These are phyloP conservation scores for Aelia acuminata DNA, from an alignment of 2,888 invertebrate genomes.

Conservation along the genomic window DNA sequence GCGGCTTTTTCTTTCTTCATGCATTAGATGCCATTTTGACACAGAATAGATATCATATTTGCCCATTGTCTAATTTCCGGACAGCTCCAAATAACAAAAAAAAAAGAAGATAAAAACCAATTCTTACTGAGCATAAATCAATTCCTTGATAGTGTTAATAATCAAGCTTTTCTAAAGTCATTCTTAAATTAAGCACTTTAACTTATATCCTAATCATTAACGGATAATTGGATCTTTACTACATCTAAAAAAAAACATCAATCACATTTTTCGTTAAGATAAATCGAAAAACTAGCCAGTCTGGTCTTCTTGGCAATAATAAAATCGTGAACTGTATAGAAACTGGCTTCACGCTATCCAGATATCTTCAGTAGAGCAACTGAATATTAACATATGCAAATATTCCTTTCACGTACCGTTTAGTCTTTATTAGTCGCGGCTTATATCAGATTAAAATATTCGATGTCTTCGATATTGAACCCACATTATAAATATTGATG, in stretches of 20 bases:
- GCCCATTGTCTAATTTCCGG: no score
- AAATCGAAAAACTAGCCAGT: neutral
- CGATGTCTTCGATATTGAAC: neutral
- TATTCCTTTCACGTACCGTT: neutral
- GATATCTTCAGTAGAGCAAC: neutral
- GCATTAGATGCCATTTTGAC: no score
- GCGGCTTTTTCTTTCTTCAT: no score
- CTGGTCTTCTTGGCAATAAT: neutral
- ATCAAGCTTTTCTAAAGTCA: neutral
- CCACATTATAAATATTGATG: slow-evolving; percentile 31
- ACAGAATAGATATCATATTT: no score
- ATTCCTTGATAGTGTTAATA: no score
- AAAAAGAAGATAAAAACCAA: no score
- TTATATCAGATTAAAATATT: neutral
- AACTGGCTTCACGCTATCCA: neutral
- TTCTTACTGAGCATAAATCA: no score
- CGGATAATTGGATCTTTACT: neutral
- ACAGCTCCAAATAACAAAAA: no score
- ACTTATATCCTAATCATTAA: neutral
- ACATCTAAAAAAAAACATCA: no score
- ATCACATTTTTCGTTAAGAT: neutral
- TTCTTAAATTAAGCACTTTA: neutral
- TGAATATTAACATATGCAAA: slow-evolving; percentile 27
- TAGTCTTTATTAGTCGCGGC: slow-evolving; percentile 1
- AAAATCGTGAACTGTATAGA: neutral